Evolutionary conservation across 2,888 invertebrate genomes (phyloP), one percentile per base, ranked within the genome.

Genomic region (Drosophila pseudotalamancana): DNA sequence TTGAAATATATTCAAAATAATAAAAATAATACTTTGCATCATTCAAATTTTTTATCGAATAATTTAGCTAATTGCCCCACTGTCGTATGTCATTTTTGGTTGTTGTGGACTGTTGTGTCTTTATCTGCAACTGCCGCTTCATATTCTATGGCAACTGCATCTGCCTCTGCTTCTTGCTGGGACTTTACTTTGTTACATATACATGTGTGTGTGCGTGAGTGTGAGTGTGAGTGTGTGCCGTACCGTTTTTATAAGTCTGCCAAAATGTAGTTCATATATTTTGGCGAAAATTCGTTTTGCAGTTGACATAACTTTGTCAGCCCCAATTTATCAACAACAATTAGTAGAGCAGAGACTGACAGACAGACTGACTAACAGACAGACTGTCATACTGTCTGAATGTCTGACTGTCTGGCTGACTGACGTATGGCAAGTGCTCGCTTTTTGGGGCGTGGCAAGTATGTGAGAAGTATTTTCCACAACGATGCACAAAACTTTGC

Each of bases 231-330:
- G 25, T 60, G 25, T 32, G 39, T 37, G 57, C 56, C 51, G 67
- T 63, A 71, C 56, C 82, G 85, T 78, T 85, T 81, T 85, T 81
- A 82, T 74, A 77, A 85, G 85, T 82, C 86, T 85, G 81, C 63
- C 85, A 82, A 82, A 85, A 72, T 79, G 77, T 77, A 82, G 79
- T 82, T 85, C 72, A 81, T 85, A 82, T 79, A 82, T 74, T 82
- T 79, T 79, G 77, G 83, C 75, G 80, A 86, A 86, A 83, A 83
- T 83, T 83, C 82, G 72, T 82, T 82, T 82, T 82, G 81, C 83
- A 83, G 86, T 83, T 83, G 86, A 83, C 86, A 86, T 83, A 86
- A 83, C 83, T 83, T 83, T 83, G 83, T 83, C 83, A 83, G 78
- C 71, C 69, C 73, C 83, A 83, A 83, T 86, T 86, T 83, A 83